A percentile compares a stretch with the other conserved stretches of the same genome.
Conservation (phyloP, 2,113 vertebrate genomes). For the Camelus bactrianus region DNA sequence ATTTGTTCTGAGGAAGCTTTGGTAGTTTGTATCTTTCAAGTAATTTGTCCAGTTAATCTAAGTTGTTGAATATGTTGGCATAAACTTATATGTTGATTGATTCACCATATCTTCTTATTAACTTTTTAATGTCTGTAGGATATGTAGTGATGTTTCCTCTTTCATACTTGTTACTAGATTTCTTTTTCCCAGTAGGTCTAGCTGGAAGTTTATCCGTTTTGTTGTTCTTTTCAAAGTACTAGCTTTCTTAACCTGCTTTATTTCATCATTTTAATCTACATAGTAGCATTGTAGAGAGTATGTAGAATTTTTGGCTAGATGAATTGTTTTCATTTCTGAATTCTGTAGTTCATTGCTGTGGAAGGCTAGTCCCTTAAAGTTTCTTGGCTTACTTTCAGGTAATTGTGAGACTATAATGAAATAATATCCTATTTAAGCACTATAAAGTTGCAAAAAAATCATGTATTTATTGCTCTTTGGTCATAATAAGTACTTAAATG, state of each 20-base stretch:
- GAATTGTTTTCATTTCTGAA: not conserved
- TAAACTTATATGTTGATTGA: not conserved
- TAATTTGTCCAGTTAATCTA: not conserved
- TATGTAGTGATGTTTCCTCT: not conserved
- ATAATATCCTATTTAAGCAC: not conserved
- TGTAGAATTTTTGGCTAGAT: not conserved
- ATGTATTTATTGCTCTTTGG: not conserved
- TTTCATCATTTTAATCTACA: not conserved
- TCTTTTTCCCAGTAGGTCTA: not conserved
- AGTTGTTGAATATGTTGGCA: not conserved
- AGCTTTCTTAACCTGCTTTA: not conserved
- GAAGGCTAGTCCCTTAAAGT: not conserved
- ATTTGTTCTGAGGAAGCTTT: not conserved
- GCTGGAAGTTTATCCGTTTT: not conserved
- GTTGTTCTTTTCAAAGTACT: not conserved
- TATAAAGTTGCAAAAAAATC: not conserved
- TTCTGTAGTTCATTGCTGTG: not conserved
- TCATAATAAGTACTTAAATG: not conserved
- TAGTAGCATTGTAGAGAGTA: not conserved
- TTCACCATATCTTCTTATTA: not conserved
- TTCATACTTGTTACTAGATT: not conserved
- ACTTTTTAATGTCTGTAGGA: not conserved
- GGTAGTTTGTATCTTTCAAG: slow-evolving; percentile 5
- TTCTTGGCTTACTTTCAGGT: not conserved
- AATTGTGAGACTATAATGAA: not conserved